Percentiles rank a stretch among this genome's conserved stretches.
phyloP scores from a whole-genome alignment of 2,113 vertebrate species.

The Protobothrops flavoviridis region DNA sequence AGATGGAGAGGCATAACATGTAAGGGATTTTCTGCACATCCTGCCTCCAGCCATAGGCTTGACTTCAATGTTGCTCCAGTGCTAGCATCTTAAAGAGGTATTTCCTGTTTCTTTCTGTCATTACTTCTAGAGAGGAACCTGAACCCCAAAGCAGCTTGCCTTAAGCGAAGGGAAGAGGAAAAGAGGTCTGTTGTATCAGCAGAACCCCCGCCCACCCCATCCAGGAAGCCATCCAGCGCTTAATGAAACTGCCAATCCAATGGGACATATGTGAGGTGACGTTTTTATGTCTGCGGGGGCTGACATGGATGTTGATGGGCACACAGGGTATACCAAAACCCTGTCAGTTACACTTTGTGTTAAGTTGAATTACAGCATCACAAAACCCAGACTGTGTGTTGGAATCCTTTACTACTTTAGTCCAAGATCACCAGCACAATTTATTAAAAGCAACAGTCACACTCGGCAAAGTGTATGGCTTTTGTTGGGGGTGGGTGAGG shows the following conservation, averaged over 20 bases:
- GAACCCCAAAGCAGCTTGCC: constrained; percentile 99
- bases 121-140: constrained; percentile 87
- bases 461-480: background rate
- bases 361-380: background rate
- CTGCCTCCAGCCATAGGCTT: background rate
- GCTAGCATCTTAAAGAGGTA: background rate
- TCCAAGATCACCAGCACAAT: background rate
- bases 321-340: too few relatives aligned
- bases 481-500: background rate
- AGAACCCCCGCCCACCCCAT: constrained; percentile 84
- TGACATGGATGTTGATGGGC: background rate
- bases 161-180: constrained; percentile 98
- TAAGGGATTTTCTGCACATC: background rate
- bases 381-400: background rate
- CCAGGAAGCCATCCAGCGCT: constrained; percentile 88
- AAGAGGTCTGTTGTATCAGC: constrained; percentile 91
- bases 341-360: background rate
- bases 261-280: constrained; percentile 90
- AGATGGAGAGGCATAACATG: background rate
- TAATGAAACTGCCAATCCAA: constrained; percentile 95
- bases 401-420: background rate
- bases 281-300: background rate
- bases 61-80: too few relatives aligned
- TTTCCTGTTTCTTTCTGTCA: constrained; percentile 26
- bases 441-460: background rate